Evolutionary conservation across 2,888 invertebrate species (phyloP).

Genomic region (Drosophila recens): DNA sequence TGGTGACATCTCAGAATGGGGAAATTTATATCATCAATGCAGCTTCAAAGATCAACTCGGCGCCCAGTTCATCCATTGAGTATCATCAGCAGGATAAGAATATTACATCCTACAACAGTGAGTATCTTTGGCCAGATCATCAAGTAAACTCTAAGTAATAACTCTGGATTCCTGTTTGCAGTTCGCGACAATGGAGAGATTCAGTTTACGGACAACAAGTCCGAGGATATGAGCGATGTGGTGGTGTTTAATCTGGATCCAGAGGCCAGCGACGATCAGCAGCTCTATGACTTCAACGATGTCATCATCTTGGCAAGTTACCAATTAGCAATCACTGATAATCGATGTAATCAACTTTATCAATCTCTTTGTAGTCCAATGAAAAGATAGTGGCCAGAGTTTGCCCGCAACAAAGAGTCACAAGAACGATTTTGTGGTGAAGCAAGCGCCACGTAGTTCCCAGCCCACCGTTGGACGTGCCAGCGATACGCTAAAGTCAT

Average conservation of each 20-base stretch:
- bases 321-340: fast-evolving
- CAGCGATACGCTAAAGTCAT: constrained; percentile 85
- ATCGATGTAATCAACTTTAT: neutral
- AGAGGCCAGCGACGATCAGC: constrained; percentile 57
- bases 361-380: constrained; percentile 42
- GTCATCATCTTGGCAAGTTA: constrained; percentile 84
- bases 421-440: constrained; percentile 43
- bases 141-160: neutral
- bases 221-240: constrained; percentile 66
- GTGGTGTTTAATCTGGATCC: constrained; percentile 68
- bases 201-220: constrained; percentile 67
- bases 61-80: constrained; percentile 30
- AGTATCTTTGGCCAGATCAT: constrained; percentile 18
- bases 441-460: constrained; percentile 19
- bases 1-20: constrained; percentile 56
- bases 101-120: constrained; percentile 72
- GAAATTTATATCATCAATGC: constrained; percentile 69
- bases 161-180: constrained; percentile 43
- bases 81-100: constrained; percentile 52
- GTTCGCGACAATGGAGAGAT: constrained; percentile 82
- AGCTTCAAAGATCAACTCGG: constrained; percentile 9
- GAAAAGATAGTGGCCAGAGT: constrained; percentile 24
- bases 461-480: constrained; percentile 46
- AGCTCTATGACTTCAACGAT: constrained; percentile 82
- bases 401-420: constrained; percentile 8